A percentile compares a stretch with the other conserved stretches of the same genome.
Conservation (phyloP, 2,113 vertebrate species). For the Nyctereutes procyonoides region DNA sequence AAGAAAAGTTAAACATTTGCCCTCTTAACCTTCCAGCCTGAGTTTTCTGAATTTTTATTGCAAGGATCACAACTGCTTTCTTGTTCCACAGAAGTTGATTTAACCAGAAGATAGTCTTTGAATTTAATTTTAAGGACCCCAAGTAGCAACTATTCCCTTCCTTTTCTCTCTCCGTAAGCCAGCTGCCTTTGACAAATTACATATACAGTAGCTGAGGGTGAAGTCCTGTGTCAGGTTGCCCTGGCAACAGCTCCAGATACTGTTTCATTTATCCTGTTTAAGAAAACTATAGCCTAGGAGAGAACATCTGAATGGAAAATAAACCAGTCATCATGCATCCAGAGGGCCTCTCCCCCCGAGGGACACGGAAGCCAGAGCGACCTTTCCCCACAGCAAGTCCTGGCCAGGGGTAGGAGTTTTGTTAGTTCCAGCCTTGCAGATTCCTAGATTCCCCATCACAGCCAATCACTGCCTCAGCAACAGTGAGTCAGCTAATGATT, state of each 20-base stretch:
- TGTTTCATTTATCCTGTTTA: slow-evolving; percentile 60
- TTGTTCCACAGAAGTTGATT: not conserved
- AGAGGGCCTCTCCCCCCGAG: not conserved
- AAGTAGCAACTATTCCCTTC: not conserved
- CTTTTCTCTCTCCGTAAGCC: not conserved
- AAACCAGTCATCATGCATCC: not conserved
- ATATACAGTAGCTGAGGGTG: slow-evolving; percentile 2
- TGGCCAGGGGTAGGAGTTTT: not conserved
- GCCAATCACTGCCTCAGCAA: not conserved
- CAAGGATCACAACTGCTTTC: not conserved
- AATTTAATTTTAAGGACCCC: not conserved
- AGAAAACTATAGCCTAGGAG: slow-evolving; percentile 51
- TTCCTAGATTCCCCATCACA: not conserved
- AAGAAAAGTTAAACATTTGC: not conserved
- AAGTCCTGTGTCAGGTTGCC: slow-evolving; percentile 69
- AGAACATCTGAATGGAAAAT: slow-evolving; percentile 55
- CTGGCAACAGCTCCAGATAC: slow-evolving; percentile 66
- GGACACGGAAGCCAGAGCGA: not conserved
- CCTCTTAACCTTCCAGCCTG: not conserved
- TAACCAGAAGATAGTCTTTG: not conserved
- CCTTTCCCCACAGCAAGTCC: not conserved
- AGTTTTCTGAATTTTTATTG: not conserved
- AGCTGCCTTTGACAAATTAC: slow-evolving; percentile 70
- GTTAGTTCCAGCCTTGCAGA: not conserved
- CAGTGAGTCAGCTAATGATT: not conserved